Conservation (phyloP, 2,888 invertebrate species). For the Spatulosminthurus flaviceps region DNA sequence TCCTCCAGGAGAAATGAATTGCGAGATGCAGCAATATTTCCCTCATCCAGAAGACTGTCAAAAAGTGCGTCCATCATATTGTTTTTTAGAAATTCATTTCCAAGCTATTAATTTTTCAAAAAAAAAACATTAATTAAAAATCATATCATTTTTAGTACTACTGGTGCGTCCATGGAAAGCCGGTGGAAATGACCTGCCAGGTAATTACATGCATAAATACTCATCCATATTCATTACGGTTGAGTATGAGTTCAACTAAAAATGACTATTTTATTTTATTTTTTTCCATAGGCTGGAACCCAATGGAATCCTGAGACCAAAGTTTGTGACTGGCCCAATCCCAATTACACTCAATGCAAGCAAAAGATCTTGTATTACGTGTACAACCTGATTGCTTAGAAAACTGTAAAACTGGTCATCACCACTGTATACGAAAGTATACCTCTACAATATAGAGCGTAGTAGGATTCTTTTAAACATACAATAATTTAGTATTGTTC, state of each 20-base stretch:
- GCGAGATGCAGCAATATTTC: conserved; percentile 60
- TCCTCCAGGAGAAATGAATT: conserved; percentile 47
- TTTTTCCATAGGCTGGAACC: conserved; percentile 74
- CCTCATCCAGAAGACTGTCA: conserved; percentile 61
- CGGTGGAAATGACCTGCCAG: conserved; percentile 77
- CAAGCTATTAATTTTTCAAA: too few species aligned
- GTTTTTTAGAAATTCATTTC: too few species aligned
- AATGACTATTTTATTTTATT: not conserved
- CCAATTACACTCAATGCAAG: conserved; percentile 37
- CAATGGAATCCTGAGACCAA: conserved; percentile 77
- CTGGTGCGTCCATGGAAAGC: conserved; percentile 83
- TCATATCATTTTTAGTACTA: conserved; percentile 75
- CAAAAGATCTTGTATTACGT: conserved; percentile 40
- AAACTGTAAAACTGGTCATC: not conserved
- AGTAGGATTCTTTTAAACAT: too few species aligned
- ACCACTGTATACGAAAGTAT: not conserved
- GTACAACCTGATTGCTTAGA: conserved; percentile 44
- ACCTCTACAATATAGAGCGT: too few species aligned
- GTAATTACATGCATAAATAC: conserved; percentile 24
- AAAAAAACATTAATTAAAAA: conserved; percentile 39
- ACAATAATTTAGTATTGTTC: too few species aligned
- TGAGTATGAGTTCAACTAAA: not conserved
- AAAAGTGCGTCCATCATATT: conserved; percentile 59
- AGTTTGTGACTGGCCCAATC: conserved; percentile 82
- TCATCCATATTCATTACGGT: not conserved